Evolutionary conservation across 2,888 invertebrate genomes (phyloP).

Genomic region (Drosophila suboccidentalis): DNA sequence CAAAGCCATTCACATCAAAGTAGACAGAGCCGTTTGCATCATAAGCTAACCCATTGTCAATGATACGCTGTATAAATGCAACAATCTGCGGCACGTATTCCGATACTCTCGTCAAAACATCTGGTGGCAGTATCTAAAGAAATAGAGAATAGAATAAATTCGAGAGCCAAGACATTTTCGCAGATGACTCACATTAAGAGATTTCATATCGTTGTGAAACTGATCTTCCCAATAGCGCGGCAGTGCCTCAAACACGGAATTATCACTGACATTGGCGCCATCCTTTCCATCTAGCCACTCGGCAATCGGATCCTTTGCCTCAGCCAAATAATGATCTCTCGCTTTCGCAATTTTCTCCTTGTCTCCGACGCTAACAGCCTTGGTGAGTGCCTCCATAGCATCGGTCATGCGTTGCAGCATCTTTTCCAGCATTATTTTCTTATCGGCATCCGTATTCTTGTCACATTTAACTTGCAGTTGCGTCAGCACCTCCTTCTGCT

Average conservation of each 20-base stretch:
- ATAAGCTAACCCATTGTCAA: conserved; percentile 94
- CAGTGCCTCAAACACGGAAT: conserved; percentile 94
- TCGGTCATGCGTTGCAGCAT: conserved; percentile 89
- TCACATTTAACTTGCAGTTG: conserved; percentile 88
- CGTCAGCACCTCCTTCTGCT: conserved; percentile 90
- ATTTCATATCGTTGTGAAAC: conserved; percentile 97
- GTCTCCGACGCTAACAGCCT: conserved; percentile 88
- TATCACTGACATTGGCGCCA: conserved; percentile 94
- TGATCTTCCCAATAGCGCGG: conserved; percentile 97
- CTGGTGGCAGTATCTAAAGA: conserved; percentile 94
- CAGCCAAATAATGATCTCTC: conserved; percentile 89
- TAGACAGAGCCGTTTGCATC: conserved; percentile 98
- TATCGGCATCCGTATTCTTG: conserved; percentile 92
- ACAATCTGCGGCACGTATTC: conserved; percentile 99
- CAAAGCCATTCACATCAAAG: conserved; percentile 93
- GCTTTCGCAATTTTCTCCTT: conserved; percentile 84
- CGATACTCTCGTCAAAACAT: conserved; percentile 98
- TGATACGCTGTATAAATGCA: conserved; percentile 94
- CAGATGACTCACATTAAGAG: conserved; percentile 91
- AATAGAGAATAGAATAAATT: neutral
- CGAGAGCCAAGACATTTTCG: neutral
- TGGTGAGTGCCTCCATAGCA: conserved; percentile 89
- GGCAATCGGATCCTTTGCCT: conserved; percentile 94
- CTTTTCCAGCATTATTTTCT: conserved; percentile 93
- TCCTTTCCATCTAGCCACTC: conserved; percentile 95